Percentiles rank a stretch among this genome's conserved stretches.
These are phyloP conservation scores for Drosophila anomelani DNA, from an alignment of 2,888 invertebrate genomes.

Conservation along the genomic window DNA sequence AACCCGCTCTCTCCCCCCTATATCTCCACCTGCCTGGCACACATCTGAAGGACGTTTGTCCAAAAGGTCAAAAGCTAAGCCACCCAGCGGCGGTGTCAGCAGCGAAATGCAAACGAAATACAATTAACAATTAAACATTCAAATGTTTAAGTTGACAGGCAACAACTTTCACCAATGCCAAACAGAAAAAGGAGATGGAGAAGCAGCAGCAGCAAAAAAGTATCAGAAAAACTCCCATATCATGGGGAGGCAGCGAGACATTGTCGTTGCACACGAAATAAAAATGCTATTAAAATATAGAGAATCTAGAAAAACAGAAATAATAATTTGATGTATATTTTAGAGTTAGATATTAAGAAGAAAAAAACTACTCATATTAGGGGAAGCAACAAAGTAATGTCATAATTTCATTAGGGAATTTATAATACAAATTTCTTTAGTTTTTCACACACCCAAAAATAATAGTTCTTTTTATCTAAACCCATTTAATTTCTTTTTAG, in stretches of 20 bases:
- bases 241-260: conserved; percentile 13
- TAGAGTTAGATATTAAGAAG: not conserved
- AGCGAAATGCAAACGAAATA: conserved; percentile 35
- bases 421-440: not conserved
- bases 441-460: not conserved
- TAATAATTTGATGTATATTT: not conserved
- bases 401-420: not conserved
- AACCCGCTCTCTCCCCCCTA: not conserved
- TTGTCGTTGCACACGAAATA: conserved; percentile 2
- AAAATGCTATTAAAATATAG: not conserved
- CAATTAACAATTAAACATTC: conserved; percentile 72
- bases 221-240: conserved; percentile 20
- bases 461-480: not conserved
- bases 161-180: conserved; percentile 67
- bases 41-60: conserved; percentile 66
- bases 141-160: conserved; percentile 63
- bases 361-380: not conserved
- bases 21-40: conserved; percentile 20
- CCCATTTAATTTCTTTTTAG: not conserved
- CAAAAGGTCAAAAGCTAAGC: conserved; percentile 62
- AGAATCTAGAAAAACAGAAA: not conserved
- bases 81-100: conserved; percentile 41
- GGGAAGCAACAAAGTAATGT: not conserved
- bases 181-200: conserved; percentile 10
- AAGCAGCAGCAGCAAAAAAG: not conserved